Percentiles rank a stretch among this genome's conserved stretches.
Conservation (phyloP, 2,797 vertebrate genomes). For the Novumbra hubbsi region DNA sequence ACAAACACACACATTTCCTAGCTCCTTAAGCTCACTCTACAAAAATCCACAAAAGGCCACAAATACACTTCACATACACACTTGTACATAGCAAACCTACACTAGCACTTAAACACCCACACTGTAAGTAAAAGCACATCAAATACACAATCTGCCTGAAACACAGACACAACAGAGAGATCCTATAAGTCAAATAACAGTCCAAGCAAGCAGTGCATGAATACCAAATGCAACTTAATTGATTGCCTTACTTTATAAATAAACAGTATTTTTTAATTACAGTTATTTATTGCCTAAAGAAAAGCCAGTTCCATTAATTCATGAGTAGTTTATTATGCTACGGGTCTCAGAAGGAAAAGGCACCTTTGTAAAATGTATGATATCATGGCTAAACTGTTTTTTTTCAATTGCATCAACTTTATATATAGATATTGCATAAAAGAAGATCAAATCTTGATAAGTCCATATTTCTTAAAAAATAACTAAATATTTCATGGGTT, state of each 20-base stretch:
- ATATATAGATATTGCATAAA: too few species aligned
- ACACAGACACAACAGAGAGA: constrained; percentile 34
- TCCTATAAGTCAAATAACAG: constrained; percentile 72
- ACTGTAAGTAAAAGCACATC: background rate
- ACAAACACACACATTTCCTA: background rate
- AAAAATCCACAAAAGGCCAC: background rate
- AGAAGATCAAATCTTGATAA: too few species aligned
- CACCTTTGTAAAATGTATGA: too few species aligned
- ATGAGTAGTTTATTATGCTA: constrained; percentile 52
- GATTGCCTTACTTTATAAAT: constrained; percentile 78
- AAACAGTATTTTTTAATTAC: constrained; percentile 71
- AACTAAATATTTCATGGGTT: too few species aligned
- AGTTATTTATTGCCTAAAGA: constrained; percentile 71
- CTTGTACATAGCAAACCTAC: constrained; percentile 28
- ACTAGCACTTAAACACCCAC: constrained; percentile 11
- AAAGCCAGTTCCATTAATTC: constrained; percentile 61
- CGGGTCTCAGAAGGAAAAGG: too few species aligned
- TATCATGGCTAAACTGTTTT: too few species aligned
- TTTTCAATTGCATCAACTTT: too few species aligned
- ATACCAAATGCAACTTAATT: constrained; percentile 77
- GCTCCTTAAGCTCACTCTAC: background rate
- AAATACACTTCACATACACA: constrained; percentile 2
- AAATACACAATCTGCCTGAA: constrained; percentile 39
- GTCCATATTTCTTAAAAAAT: too few species aligned
- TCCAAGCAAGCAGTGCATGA: constrained; percentile 71